Evolutionary conservation across 2,113 vertebrate genomes (phyloP), one percentile per base, ranked within the genome.

Genomic region (Lycaon pictus): DNA sequence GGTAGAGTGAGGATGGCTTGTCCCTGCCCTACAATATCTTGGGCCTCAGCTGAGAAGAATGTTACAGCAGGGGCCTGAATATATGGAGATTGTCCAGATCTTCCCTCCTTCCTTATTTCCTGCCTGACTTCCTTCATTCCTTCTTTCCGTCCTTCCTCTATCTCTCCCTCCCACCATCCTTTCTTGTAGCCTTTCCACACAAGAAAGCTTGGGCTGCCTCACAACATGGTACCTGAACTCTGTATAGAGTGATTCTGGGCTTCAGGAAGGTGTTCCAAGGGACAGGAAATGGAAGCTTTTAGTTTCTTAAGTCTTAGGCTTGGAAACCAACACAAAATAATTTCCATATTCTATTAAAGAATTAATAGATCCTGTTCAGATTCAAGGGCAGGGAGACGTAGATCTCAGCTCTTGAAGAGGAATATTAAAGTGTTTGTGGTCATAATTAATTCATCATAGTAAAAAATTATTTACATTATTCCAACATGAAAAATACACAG

Each of bases 111-210:
- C 35, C 20, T 23, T 27, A 9, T 25, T 27, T 27, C 4, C 25
- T 63, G 4, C 12, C 19, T 5, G 16, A 27, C 15, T 53, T 8
- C 5, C 3, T 22, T 8, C n/a, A 2, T 37, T 3, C 32, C 27
- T 20, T 0, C 7, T 2, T 23, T 27, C 4, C 25, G 16, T 5
- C 19, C 11, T 32, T 4, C n/a, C 20, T 85, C 20, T 1, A 5
- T 80, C 17, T 56, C 25, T 25, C 11, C 13, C 32, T 65, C 19
- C 27, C 23, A 11, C 11, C 23, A 13, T 71, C 10, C 12, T 6
- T 32, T 65, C 12, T 19, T 8, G 27, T 3, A 16, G 11, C 25
- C n/a, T 90, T 19, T 32, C 56, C 37, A 65, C 20, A 27, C n/a
- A 72, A 72, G 35, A 43, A 15, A 51, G 43, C n/a, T 51, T 69